Evolutionary conservation across 2,888 invertebrate species (phyloP), one percentile per base, ranked within the genome.

Genomic region (Heliconius aoede): DNA sequence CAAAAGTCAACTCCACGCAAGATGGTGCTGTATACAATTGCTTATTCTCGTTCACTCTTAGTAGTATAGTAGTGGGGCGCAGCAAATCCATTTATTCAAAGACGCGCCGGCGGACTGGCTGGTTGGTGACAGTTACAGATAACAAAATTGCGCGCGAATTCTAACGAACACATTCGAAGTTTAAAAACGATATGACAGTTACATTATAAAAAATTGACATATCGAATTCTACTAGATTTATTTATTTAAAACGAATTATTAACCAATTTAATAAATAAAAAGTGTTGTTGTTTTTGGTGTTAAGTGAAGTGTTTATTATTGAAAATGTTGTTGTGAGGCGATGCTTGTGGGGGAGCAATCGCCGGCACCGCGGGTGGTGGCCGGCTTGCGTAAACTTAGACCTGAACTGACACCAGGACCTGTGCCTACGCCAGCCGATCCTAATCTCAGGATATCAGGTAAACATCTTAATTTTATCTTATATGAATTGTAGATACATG

Each of bases 321-420:
- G 89, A 86, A 46, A 84, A 90, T 93, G 91, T 89, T 89, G 87
- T 90, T 87, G 86, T 89, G 87, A 82, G 88, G 91, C 86, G 85
- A 94, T 94, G 94, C 91, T 94, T 84, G 93, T 94, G 85, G 93
- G 94, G 80, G 94, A 94, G 86, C 93, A 90, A 82, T 91, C 94
- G 82, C 94, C 94, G 92, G 94, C 94, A 85, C 94, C 94, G 84
- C 91, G 94, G 81, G 94, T 94, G 93, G 94, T 94, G 90, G 94
- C 94, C 90, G 94, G 94, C 82, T 86, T 94, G 83, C 89, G 93
- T 86, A 94, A 94, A 86, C 90, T 94, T 68, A 90, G 91, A 77
- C 94, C 94, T 76, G 94, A 94, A 86, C 84, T 94, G 77, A 94
- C 94, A 76, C 94, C 94, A 78, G 93, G 91, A 83, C 94, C 94